Evolutionary conservation across 2,888 invertebrate genomes (phyloP).

Genomic region (Boloria selene): DNA sequence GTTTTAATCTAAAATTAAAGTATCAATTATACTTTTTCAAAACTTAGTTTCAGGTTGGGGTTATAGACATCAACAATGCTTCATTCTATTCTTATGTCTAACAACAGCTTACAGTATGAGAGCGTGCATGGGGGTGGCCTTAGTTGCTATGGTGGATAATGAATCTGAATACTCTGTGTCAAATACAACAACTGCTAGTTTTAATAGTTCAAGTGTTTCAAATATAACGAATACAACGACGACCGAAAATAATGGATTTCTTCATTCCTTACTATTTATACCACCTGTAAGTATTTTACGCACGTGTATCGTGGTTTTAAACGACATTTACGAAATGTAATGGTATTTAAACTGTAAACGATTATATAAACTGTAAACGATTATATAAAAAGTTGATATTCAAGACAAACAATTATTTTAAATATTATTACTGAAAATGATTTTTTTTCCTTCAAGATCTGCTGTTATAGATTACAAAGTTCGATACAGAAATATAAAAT

Average conservation of each 20-base stretch:
- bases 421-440: no score
- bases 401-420: no score
- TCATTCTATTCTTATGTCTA: slow-evolving; percentile 81
- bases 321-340: no score
- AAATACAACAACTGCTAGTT: slow-evolving; percentile 8
- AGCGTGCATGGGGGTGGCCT: slow-evolving; percentile 84
- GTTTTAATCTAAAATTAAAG: no score
- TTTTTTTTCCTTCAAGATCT: no score
- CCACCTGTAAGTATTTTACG: slow-evolving; percentile 57
- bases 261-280: slow-evolving; percentile 53
- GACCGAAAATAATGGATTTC: slow-evolving; percentile 41
- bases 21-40: no score
- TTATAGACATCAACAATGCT: slow-evolving; percentile 81
- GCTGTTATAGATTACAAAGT: no score
- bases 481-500: no score
- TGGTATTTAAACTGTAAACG: no score
- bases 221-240: neutral
- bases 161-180: slow-evolving; percentile 22
- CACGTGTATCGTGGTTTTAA: neutral
- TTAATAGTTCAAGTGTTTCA: slow-evolving; percentile 5
- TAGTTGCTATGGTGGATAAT: slow-evolving; percentile 83
- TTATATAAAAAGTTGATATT: no score
- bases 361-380: no score
- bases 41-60: slow-evolving; percentile 59
- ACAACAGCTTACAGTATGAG: slow-evolving; percentile 84